Evolutionary conservation across 2,888 invertebrate genomes (phyloP), one percentile per base, ranked within the genome.

Genomic region (Scaptomyza parva): DNA sequence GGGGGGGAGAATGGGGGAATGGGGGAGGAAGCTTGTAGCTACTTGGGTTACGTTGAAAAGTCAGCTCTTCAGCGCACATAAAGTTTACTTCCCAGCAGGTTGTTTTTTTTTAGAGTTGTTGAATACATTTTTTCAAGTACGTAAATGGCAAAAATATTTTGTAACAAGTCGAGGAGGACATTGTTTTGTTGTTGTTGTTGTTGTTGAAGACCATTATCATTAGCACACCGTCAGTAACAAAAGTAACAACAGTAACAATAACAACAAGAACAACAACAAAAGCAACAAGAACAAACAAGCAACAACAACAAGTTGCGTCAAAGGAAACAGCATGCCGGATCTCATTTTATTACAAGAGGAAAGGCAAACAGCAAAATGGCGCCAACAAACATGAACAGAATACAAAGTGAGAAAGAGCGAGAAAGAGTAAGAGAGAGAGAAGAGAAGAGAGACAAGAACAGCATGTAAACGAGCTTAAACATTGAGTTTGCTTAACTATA

Each of bases 291-390:
- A n/a, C n/a, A n/a, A n/a, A n/a, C n/a, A n/a, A n/a, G n/a, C 63
- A 61, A 35, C 18, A 58, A 35, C 12, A 54, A 12, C 9, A 41
- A 47, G 2, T n/a, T 33, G n/a, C 4, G 35, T 63, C 67, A 69
- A 70, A 65, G 84, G 74, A 75, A 67, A 64, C 80, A 68, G 65
- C 69, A 60, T 66, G 76, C 76, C 84, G 81, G 89, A 88, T 86
- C 75, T 75, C 77, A 70, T 78, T 82, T 89, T 88, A 88, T 88
- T 88, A 77, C 85, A 78, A 82, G 76, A 82, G 88, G 88, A 88
- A 88, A 82, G 61, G 80, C 84, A 88, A 84, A 88, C 89, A 83
- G 82, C 82, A 89, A 85, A 84, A 86, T 84, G 88, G 80, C 86
- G 88, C 86, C 80, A 88, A 80, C 84, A 81, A 63, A 41, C 57